Evolutionary conservation across 2,113 vertebrate genomes (phyloP).

Genomic region (Rhombomys opimus): DNA sequence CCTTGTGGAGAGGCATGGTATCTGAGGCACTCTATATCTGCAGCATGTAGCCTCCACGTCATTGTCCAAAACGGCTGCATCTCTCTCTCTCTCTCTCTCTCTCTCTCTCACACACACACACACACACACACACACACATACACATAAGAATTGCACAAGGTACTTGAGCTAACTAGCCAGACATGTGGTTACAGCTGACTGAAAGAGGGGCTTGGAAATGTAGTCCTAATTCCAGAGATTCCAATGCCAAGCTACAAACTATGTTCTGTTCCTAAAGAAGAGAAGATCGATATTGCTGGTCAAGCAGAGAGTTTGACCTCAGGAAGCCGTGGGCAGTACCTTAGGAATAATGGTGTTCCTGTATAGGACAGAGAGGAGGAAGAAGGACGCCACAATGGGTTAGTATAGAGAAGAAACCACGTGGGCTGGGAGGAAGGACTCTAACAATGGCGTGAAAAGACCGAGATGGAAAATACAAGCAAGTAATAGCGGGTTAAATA

Average conservation of each 20-base stretch:
- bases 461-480: too few species aligned
- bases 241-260: background rate
- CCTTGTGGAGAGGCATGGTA: background rate
- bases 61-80: background rate
- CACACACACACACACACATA: background rate
- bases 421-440: too few species aligned
- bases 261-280: background rate
- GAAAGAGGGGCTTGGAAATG: background rate
- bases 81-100: too few species aligned
- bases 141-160: background rate
- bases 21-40: background rate
- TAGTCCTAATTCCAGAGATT: background rate
- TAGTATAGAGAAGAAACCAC: too few species aligned
- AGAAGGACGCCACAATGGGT: too few species aligned
- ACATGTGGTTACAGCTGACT: background rate
- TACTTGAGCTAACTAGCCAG: background rate
- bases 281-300: background rate
- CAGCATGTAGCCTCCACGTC: background rate
- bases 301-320: background rate
- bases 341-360: background rate
- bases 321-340: background rate
- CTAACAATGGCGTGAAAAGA: too few species aligned
- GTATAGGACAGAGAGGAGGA: background rate
- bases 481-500: too few species aligned
- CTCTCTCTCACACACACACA: background rate